phyloP scores from a whole-genome alignment of 2,113 vertebrate genomes.

The Cottus gobio region DNA sequence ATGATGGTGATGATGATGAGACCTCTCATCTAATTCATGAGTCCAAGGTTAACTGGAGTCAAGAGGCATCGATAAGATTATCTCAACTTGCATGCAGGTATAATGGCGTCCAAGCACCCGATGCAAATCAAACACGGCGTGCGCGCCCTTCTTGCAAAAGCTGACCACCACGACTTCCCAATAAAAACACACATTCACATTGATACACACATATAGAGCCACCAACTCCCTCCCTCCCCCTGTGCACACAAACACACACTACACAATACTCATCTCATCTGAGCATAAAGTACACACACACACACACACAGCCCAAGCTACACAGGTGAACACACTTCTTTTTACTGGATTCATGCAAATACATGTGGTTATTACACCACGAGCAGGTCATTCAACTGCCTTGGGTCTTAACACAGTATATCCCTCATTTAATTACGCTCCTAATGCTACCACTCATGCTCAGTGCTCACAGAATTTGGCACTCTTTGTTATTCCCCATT shows the following conservation, averaged over 20 bases:
- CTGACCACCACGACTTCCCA: not conserved
- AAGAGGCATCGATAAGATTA: not conserved
- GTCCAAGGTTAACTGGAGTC: slow-evolving; percentile 11
- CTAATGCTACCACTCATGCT: slow-evolving; percentile 8
- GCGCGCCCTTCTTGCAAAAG: not conserved
- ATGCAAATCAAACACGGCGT: not conserved
- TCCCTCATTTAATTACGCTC: slow-evolving; percentile 41
- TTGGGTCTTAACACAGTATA: slow-evolving; percentile 16
- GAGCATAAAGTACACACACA: not conserved
- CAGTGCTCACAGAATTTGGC: not conserved
- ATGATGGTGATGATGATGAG: too few relatives aligned
- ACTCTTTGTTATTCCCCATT: slow-evolving; percentile 6
- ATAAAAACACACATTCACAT: not conserved
- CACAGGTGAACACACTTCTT: not conserved
- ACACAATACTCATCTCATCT: not conserved
- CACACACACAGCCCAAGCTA: not conserved
- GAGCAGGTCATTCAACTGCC: slow-evolving; percentile 24
- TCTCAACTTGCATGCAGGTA: not conserved
- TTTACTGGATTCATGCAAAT: not conserved
- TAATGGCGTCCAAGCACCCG: not conserved
- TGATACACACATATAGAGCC: not conserved
- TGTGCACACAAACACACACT: not conserved
- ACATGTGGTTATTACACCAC: slow-evolving; percentile 4
- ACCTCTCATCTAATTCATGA: not conserved
- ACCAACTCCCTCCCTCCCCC: too few relatives aligned